Base-by-base conservation (phyloP, 2,113 vertebrate species). In the Eulemur rufifrons region DNA sequence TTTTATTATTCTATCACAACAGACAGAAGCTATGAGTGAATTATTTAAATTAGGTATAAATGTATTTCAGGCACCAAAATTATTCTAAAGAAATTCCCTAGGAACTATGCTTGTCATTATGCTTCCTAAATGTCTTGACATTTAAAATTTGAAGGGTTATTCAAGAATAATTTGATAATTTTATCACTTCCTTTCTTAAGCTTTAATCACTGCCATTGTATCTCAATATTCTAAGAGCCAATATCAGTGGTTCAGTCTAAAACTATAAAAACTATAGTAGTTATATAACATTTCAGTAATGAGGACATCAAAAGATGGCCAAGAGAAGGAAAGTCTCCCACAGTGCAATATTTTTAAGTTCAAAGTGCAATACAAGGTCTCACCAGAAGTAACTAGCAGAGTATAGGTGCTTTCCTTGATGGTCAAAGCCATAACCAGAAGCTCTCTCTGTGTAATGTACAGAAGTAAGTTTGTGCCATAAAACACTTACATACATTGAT, bases 61-160 rank as follows among this genome's bases (percentile, higher is more conserved):
- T 78, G 7, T 45, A 73, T 81, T 71, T 85, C 23, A 89, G 42
- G 5, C n/a, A 80, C 2, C 25, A 1, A 61, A 45, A 45, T 69
- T 82, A 50, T 80, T 84, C 63, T 76, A 89, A 96, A 78, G 20
- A 0, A 78, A 52, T 88, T 86, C 8, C 34, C 7, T 82, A 47
- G 45, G 89, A 92, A 50, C 47, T 18, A 14, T 69, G 47, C 29
- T 94, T 96, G 32, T 83, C 68, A 29, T 3, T 83, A 56, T 86
- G 52, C 56, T 92, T 96, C 84, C 76, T 77, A 84, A 84, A 87
- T 87, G 11, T 34, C 54, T n/a, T 95, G 71, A n/a, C 42, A 83
- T 84, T 89, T 77, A 91, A 83, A 61, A 52, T 66, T 42, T 74
- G 11, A 93, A 56, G 42, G 45, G 29, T 66, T 74, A 63, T 80